phyloP scores from a whole-genome alignment of 2,888 invertebrate genomes.

The Sesamia inferens region DNA sequence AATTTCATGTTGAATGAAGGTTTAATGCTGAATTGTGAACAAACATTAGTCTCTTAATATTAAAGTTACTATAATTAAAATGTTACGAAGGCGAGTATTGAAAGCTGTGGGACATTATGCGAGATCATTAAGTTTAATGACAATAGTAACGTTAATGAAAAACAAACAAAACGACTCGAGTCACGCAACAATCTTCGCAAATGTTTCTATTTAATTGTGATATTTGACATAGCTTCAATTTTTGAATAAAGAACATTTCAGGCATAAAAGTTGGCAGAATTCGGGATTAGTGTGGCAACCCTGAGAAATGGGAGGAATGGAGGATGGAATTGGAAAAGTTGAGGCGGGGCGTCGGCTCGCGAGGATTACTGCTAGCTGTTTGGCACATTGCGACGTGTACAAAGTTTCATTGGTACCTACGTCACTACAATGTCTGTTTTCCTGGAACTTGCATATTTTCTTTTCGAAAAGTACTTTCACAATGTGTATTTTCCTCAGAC shows the following conservation, averaged over 20 bases:
- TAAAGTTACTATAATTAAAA: slow-evolving; percentile 36
- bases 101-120: slow-evolving; percentile 44
- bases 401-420: slow-evolving; percentile 72
- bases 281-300: slow-evolving; percentile 78
- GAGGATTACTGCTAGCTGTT: slow-evolving; percentile 79
- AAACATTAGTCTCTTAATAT: slow-evolving; percentile 17
- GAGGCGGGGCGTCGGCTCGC: slow-evolving; percentile 71
- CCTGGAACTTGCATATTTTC: slow-evolving; percentile 62
- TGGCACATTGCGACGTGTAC: slow-evolving; percentile 76
- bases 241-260: slow-evolving; percentile 75
- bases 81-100: slow-evolving; percentile 37
- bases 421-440: slow-evolving; percentile 60
- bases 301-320: slow-evolving; percentile 75
- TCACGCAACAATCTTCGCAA: slow-evolving; percentile 60
- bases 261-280: slow-evolving; percentile 76
- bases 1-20: slow-evolving; percentile 1
- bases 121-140: slow-evolving; percentile 51
- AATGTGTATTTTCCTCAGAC: slow-evolving; percentile 53
- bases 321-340: slow-evolving; percentile 85
- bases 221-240: slow-evolving; percentile 72
- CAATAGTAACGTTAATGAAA: slow-evolving; percentile 58
- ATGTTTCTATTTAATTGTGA: slow-evolving; percentile 68
- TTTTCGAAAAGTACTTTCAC: slow-evolving; percentile 60
- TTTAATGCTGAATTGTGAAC: slow-evolving; percentile 8
- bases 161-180: slow-evolving; percentile 58